These are phyloP conservation scores for Lagopus muta DNA, from an alignment of 2,113 vertebrate species.

Conservation along the genomic window DNA sequence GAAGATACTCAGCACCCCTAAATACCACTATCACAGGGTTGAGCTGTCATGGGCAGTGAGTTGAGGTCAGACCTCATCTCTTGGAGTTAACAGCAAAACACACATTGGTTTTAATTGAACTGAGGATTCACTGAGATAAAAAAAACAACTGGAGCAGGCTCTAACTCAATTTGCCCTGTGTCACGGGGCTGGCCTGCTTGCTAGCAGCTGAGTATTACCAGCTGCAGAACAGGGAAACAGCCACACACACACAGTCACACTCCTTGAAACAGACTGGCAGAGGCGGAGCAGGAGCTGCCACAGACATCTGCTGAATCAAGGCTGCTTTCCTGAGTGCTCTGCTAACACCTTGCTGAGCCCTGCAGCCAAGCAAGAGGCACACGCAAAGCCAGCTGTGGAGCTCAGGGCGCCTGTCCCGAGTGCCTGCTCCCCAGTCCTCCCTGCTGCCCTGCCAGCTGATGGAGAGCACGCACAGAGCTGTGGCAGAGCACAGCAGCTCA, in stretches of 20 bases:
- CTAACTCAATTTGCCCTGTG: fast-evolving
- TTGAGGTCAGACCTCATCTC: background rate
- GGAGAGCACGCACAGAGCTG: background rate
- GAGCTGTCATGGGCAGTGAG: background rate
- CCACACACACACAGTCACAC: fast-evolving
- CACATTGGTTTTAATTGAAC: background rate
- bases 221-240: background rate
- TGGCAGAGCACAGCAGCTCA: fast-evolving
- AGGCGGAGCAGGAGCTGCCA: background rate
- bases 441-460: fast-evolving
- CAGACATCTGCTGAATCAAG: background rate
- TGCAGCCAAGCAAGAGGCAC: fast-evolving
- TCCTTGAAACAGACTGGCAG: fast-evolving
- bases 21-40: fast-evolving
- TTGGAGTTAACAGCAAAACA: background rate
- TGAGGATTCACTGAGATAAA: background rate
- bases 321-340: fast-evolving
- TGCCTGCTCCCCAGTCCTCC: fast-evolving
- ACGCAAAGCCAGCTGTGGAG: background rate
- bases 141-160: fast-evolving
- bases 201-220: background rate
- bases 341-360: too few species aligned
- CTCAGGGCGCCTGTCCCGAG: background rate
- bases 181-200: background rate
- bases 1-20: background rate